Base-by-base conservation (phyloP, 2,888 invertebrate species). In the Serrognathus titanus region DNA sequence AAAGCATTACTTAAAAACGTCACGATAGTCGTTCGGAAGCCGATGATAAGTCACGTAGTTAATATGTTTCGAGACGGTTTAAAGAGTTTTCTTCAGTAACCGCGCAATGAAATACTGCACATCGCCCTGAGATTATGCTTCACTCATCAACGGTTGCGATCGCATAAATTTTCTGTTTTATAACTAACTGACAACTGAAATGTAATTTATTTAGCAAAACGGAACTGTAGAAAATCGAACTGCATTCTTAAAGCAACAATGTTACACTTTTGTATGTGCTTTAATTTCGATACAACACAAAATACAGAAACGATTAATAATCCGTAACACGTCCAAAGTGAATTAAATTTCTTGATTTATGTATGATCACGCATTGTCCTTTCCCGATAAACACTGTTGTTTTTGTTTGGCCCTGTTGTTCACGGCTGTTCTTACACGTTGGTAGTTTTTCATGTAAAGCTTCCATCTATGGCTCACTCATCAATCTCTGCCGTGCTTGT, bases 401-500 rank as follows among this genome's bases (percentile, higher is more conserved):
- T 39, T 39, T 43, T 43, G 12, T 16, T 10, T 9, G 7, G 9
- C 16, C 3, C 20, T 43, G 43, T 9, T 11, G 10, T 43, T 43
- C 20, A 43, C 12, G 43, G 43, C 11, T 43, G 20, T 16, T 13
- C 43, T 43, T 43, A 20, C 43, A 20, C 43, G 10, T 10, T 10
- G 13, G 20, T 10, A 16, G 43, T 43, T 43, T 43, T 43, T 16
- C 43, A 43, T 43, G 16, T 16, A 20, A 9, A 43, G 43, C 11
- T 40, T 40, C 40, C 43, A 16, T 43, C 16, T 43, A 43, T 20
- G 12, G 16, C 9, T 37, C 13, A 48, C 59, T 58, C 61, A 63
- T 63, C 58, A 63, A 63, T 63, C 61, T 63, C 61, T 61, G 63
- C 56, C 63, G 51, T 47, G 50, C 49, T 54, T 59, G 55, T 61